These are phyloP conservation scores for Tenualosa thibaudeaui DNA, from an alignment of 2,797 vertebrate species.

Conservation along the genomic window DNA sequence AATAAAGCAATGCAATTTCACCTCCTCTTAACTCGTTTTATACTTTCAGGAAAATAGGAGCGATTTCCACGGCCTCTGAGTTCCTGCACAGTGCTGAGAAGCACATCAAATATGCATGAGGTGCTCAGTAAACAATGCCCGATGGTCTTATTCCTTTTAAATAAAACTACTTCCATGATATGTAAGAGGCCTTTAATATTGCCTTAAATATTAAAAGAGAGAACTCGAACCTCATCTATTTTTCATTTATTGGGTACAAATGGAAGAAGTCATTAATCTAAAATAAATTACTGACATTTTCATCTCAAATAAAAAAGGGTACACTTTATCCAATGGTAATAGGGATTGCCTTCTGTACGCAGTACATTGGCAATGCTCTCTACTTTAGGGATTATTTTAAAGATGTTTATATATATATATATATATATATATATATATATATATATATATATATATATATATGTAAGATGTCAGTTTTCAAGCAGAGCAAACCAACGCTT, in stretches of 20 bases:
- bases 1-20: conserved; percentile 70
- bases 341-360: conserved; percentile 78
- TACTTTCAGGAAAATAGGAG: conserved; percentile 78
- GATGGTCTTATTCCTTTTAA: conserved; percentile 86
- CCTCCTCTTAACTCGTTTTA: conserved; percentile 79
- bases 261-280: conserved; percentile 84
- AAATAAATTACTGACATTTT: conserved; percentile 88
- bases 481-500: neutral
- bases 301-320: conserved; percentile 87
- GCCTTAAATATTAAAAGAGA: conserved; percentile 89
- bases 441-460: conserved; percentile 29
- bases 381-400: conserved; percentile 62
- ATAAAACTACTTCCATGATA: conserved; percentile 84
- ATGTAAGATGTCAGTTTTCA: conserved; percentile 25
- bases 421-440: neutral
- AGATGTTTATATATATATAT: conserved; percentile 46
- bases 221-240: conserved; percentile 85
- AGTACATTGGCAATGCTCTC: conserved; percentile 72
- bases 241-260: conserved; percentile 86
- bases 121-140: conserved; percentile 86
- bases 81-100: conserved; percentile 73
- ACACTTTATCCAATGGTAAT: conserved; percentile 84
- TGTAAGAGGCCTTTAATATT: conserved; percentile 85
- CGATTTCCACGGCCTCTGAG: conserved; percentile 78
- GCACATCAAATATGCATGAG: conserved; percentile 84